Percentiles rank a stretch among this genome's conserved stretches.
phyloP scores from a whole-genome alignment of 2,797 vertebrate species.

The Leuciscus waleckii region DNA sequence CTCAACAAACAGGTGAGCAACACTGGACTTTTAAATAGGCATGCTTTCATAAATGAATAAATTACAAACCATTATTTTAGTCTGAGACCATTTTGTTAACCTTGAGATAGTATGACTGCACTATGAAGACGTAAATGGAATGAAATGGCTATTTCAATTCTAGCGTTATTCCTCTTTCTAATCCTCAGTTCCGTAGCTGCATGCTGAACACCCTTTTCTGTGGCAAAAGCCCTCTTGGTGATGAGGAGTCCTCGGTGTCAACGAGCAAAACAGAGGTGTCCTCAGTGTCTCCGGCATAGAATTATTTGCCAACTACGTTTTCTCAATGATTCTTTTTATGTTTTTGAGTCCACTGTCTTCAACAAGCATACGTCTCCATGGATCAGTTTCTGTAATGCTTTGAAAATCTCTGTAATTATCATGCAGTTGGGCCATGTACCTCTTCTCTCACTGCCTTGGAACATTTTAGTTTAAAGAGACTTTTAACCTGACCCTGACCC shows the following conservation, averaged over 20 bases:
- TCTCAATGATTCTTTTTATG: background rate
- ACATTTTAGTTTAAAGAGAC: background rate
- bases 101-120: too few species aligned
- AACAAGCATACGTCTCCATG: background rate
- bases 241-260: slow-evolving; percentile 68
- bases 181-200: slow-evolving; percentile 74
- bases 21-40: background rate
- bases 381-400: background rate
- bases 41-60: too few species aligned
- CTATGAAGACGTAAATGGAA: background rate
- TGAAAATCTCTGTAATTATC: background rate
- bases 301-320: slow-evolving; percentile 25
- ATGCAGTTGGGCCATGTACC: background rate
- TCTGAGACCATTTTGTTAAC: background rate
- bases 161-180: background rate
- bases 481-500: background rate
- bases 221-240: slow-evolving; percentile 73
- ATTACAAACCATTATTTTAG: background rate
- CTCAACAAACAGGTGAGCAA: slow-evolving; percentile 83
- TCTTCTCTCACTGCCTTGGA: background rate
- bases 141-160: background rate
- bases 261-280: slow-evolving; percentile 78
- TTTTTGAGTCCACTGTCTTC: slow-evolving; percentile 12
- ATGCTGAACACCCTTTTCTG: slow-evolving; percentile 77
- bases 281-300: slow-evolving; percentile 74